These are phyloP conservation scores for Serilophus lunatus DNA, from an alignment of 2,113 vertebrate genomes.

Conservation along the genomic window DNA sequence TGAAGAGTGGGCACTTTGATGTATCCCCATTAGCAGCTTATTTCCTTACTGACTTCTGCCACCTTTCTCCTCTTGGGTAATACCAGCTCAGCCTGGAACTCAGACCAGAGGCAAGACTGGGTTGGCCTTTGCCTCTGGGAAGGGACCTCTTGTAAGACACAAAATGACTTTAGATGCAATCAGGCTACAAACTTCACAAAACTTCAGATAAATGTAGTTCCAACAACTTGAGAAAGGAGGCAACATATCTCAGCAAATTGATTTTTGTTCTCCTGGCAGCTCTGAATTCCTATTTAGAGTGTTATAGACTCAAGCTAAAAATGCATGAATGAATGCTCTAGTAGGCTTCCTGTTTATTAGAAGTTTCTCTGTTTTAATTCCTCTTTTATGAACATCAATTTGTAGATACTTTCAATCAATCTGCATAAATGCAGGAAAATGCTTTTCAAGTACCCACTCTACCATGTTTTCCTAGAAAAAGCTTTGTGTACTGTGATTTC, in stretches of 20 bases:
- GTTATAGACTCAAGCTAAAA: constrained; percentile 10
- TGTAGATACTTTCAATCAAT: constrained; percentile 43
- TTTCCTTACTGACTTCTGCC: not conserved
- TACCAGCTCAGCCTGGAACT: not conserved
- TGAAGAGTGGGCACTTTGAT: not conserved
- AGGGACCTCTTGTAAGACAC: not conserved
- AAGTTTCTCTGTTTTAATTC: constrained; percentile 4
- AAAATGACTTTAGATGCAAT: not conserved
- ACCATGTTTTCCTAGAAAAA: constrained; percentile 48
- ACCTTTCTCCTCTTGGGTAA: not conserved
- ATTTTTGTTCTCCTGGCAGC: not conserved
- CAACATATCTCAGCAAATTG: not conserved
- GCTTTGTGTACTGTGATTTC: not conserved
- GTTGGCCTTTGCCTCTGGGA: not conserved
- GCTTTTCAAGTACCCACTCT: constrained; percentile 35
- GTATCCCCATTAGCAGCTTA: not conserved
- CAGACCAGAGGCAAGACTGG: not conserved
- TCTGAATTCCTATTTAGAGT: not conserved
- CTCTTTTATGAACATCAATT: constrained; percentile 53
- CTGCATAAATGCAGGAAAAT: constrained; percentile 16
- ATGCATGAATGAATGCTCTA: not conserved
- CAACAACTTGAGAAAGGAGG: not conserved
- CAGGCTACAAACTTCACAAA: not conserved
- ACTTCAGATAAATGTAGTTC: not conserved
- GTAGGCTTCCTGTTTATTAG: constrained; percentile 41